Conservation (phyloP, 1,140 invertebrate species). For the Bombus waltoni region DNA sequence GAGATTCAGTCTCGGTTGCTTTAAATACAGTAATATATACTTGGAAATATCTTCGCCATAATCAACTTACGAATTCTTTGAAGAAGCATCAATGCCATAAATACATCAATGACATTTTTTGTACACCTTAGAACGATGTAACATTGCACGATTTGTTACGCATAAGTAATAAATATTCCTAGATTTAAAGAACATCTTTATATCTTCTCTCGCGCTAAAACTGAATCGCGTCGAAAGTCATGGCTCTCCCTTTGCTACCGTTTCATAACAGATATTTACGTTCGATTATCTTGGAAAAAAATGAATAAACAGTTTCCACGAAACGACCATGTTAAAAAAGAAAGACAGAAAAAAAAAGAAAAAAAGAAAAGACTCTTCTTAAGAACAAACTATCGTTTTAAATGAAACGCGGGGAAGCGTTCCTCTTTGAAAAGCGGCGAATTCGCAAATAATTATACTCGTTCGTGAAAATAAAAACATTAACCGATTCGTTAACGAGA, state of each 20-base stretch:
- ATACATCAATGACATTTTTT: neutral
- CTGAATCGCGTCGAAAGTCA: neutral
- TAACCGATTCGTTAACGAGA: neutral
- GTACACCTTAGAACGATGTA: slow-evolving; percentile 1
- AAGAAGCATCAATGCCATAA: neutral
- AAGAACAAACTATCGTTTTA: neutral
- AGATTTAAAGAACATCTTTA: neutral
- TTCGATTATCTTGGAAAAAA: neutral
- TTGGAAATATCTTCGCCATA: neutral
- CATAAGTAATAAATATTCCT: neutral
- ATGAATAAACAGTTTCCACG: neutral
- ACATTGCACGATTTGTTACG: slow-evolving; percentile 13
- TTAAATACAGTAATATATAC: neutral
- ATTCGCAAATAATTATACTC: too few species aligned
- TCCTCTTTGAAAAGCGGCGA: neutral
- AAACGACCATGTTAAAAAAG: neutral
- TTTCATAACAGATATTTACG: neutral
- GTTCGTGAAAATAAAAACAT: neutral
- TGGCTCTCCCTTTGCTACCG: neutral
- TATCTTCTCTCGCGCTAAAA: neutral
- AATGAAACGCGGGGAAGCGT: neutral
- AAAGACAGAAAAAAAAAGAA: neutral
- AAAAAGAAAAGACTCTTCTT: neutral
- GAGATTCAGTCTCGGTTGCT: neutral
- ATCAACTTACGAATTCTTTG: neutral